Base-by-base conservation (phyloP, 2,888 invertebrate genomes). In the Drosophila mayaguana region DNA sequence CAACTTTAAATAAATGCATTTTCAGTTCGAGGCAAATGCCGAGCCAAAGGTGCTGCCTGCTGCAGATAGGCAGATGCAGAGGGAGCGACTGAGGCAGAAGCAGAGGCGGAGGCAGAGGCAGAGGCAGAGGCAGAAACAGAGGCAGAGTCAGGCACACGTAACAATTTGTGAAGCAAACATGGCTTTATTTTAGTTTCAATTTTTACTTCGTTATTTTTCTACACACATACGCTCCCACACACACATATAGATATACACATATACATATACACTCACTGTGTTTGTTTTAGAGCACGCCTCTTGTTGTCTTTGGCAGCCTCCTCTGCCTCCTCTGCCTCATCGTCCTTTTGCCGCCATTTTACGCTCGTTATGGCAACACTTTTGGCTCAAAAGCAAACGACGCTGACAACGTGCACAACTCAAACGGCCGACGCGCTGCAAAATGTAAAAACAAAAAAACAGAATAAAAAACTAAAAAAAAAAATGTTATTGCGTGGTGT, bases 151-250 rank as follows among this genome's bases (percentile, higher is more conserved):
- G 68, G 54, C 65, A 72, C 83, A 75, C 80, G 80, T 80, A 85
- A 85, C 86, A 86, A 89, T 87, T 89, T 90, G 86, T 70, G 78
- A 75, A 71, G 87, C 81, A 87, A 89, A 88, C 86, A 87, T 89
- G 83, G 88, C 88, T 88, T 89, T 88, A 83, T 86, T 87, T 87
- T 87, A 89, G 90, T 87, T 87, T 89, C 79, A 89, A 87, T 87
- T 87, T 88, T 89, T 78, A 86, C 90, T 87, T 87, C 87, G 87
- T 89, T 87, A 87, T 89, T 87, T 89, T 89, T 89, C 28, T 78
- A 73, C 65, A 69, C 65, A 51, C 45, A 61, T 38, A 60, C 51
- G 54, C 38, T 57, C 28, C 38, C 40, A 43, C 38, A 60, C 14
- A 62, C n/a, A 64, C 57, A 65, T 55, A 63, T 36, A 38, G 28